phyloP scores from a whole-genome alignment of 2,888 invertebrate species.

The Baronia brevicornis region DNA sequence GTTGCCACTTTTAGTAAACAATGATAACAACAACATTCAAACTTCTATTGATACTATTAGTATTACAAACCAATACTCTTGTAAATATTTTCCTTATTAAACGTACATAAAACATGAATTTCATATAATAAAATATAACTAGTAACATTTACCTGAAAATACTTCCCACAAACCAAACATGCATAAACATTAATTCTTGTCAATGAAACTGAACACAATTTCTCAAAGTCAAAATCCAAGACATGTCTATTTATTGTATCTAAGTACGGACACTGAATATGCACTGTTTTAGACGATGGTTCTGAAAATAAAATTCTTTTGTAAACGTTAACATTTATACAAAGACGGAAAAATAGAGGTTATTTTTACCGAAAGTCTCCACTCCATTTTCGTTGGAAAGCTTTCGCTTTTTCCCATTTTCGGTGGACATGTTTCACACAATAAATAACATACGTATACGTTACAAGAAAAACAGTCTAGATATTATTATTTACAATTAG shows the following conservation, averaged over 20 bases:
- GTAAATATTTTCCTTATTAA: neutral
- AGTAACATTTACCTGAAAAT: constrained; percentile 82
- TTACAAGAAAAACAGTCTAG: too few relatives aligned
- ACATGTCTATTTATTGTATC: constrained; percentile 98
- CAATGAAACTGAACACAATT: constrained; percentile 97
- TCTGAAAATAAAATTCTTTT: constrained; percentile 34
- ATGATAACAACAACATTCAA: too few relatives aligned
- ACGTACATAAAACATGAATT: neutral
- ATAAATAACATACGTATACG: too few relatives aligned
- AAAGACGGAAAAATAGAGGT: constrained; percentile 23
- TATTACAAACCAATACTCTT: too few relatives aligned
- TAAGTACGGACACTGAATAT: constrained; percentile 93
- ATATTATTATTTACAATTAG: too few relatives aligned
- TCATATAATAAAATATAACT: constrained; percentile 1
- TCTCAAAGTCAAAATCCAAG: constrained; percentile 99
- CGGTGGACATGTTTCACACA: constrained; percentile 44
- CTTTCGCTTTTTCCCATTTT: constrained; percentile 43
- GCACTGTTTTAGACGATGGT: constrained; percentile 34
- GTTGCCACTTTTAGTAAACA: too few relatives aligned
- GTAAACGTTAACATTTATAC: neutral
- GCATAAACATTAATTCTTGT: constrained; percentile 99
- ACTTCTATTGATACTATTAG: too few relatives aligned
- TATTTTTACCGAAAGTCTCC: constrained; percentile 36
- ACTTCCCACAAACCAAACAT: constrained; percentile 99
- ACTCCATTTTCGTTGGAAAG: constrained; percentile 38